Evolutionary conservation across 2,113 vertebrate genomes (phyloP), one percentile per base, ranked within the genome.

Genomic region (Sphyrna mokarran): DNA sequence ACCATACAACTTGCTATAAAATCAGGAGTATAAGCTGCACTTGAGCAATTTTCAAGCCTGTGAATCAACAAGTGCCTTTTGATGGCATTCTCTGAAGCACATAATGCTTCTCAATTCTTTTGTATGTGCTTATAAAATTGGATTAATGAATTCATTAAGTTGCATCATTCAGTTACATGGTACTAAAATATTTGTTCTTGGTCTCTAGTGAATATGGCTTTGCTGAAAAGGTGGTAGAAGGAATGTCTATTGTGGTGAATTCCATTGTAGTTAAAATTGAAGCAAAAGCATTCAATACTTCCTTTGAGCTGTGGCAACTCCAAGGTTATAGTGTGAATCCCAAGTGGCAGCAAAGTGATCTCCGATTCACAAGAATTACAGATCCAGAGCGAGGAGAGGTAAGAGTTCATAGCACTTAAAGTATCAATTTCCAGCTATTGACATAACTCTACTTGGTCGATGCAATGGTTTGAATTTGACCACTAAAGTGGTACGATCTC

Each of bases 141-240:
- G 14, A 48, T 94, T 93, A 54, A 54, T 63, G 63, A 91, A 14
- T 54, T n/a, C 22, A 37, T 69, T 43, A 43, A 70, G 61, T 37
- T 37, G 22, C 66, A 70, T 48, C 61, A 48, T 48, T 83, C 48
- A 76, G 29, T n/a, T 58, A 63, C 70, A 95, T 40, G 48, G 18
- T 61, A 1, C 22, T 54, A 22, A 86, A 69, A 37, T 95, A 78
- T 66, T 72, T 95, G 54, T 85, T 23, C 1, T 3, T 43, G 22
- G 23, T 58, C 85, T 96, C 96, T 96, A 99, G 99, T 96, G 99
- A 99, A 97, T 99, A 99, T 69, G 99, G 99, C 96, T 99, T 99
- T 97, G 99, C 99, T 0, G 99, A 99, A 97, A 99, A 99, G 96
- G 99, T 99, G 10, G 99, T 99, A 96, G 99, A 99, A 96, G 99